phyloP scores from a whole-genome alignment of 2,888 invertebrate genomes.

The Phymatocera aterrima region DNA sequence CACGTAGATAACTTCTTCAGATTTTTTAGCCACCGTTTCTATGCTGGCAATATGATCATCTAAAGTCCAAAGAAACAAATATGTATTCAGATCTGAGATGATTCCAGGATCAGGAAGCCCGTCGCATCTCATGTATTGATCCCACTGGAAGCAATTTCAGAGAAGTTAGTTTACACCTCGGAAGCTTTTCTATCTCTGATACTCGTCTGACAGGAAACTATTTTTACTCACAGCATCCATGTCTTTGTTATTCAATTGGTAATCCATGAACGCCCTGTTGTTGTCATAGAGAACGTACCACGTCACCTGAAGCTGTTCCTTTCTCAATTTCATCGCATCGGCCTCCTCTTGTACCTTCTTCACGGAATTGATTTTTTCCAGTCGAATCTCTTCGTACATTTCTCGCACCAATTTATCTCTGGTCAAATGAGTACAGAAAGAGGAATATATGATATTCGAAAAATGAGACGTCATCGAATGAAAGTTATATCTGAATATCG shows the following conservation, averaged over 20 bases:
- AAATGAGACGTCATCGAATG: neutral
- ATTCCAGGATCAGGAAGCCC: constrained; percentile 79
- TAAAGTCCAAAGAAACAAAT: constrained; percentile 77
- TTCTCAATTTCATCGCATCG: constrained; percentile 59
- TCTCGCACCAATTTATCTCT: constrained; percentile 64
- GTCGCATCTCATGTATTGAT: constrained; percentile 78
- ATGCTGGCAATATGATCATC: constrained; percentile 73
- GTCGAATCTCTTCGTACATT: constrained; percentile 64
- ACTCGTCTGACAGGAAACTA: neutral
- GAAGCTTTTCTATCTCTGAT: neutral
- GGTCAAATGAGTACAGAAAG: neutral
- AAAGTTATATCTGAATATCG: neutral
- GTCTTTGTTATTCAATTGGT: constrained; percentile 54
- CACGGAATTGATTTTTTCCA: constrained; percentile 60
- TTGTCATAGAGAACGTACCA: constrained; percentile 55
- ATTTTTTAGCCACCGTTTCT: constrained; percentile 74
- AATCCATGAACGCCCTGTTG: constrained; percentile 58
- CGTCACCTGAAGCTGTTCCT: constrained; percentile 63
- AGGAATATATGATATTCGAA: neutral
- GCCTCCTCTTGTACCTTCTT: constrained; percentile 56
- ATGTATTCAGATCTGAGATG: constrained; percentile 78
- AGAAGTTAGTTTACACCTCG: neutral
- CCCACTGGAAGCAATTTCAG: constrained; percentile 75
- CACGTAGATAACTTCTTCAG: constrained; percentile 76
- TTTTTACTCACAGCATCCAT: constrained; percentile 63